Evolutionary conservation across 2,113 vertebrate species (phyloP).

Genomic region (Desmodus rotundus): DNA sequence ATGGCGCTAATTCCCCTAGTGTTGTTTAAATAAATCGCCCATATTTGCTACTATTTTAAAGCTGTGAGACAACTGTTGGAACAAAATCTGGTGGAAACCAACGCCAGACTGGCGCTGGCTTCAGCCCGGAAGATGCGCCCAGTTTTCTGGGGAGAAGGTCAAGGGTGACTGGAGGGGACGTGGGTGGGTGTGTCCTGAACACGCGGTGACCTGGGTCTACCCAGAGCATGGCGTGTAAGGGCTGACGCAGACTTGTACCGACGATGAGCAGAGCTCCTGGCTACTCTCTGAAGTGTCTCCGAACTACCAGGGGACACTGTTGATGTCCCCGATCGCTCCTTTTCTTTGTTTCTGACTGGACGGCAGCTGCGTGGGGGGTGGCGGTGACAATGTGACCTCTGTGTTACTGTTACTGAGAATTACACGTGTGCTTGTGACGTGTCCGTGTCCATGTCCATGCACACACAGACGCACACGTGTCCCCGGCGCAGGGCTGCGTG

Average conservation of each 20-base stretch:
- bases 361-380: rapidly evolving
- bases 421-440: rapidly evolving
- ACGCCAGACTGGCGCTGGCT: conserved; percentile 74
- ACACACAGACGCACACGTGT: not conserved
- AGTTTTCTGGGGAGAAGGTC: not conserved
- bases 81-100: conserved; percentile 79
- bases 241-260: not conserved
- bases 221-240: not conserved
- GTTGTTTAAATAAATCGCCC: conserved; percentile 78
- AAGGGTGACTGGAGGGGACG: rapidly evolving
- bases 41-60: conserved; percentile 79
- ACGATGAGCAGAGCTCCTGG: not conserved
- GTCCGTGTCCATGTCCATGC: rapidly evolving
- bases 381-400: not conserved
- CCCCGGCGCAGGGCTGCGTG: not conserved
- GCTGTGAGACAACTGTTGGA: conserved; percentile 80
- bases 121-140: conserved; percentile 60
- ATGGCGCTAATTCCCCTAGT: conserved; percentile 75
- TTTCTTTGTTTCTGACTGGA: not conserved
- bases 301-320: not conserved
- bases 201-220: not conserved
- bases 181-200: not conserved
- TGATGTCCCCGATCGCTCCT: not conserved
- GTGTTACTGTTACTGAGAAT: rapidly evolving
- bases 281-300: not conserved